Base-by-base conservation (phyloP, 2,797 vertebrate genomes). In the Peromyscus attwateri region DNA sequence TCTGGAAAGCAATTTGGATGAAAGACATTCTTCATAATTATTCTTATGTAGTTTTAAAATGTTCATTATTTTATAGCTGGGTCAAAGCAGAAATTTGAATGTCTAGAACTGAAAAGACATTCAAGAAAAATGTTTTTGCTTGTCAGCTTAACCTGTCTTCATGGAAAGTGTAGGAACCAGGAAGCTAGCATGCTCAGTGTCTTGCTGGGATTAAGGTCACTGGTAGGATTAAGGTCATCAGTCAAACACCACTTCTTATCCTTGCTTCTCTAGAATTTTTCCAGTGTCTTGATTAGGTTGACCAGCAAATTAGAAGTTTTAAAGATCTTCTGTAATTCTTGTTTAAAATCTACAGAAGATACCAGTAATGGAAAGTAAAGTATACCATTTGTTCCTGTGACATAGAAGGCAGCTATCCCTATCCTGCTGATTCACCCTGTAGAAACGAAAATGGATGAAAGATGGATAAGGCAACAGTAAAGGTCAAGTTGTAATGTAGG, bases 31-130 rank as follows among this genome's bases (percentile, higher is more conserved):
- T 60, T 43, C 79, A 34, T 81, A 73, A 23, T 88, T 29, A 37
- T 25, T 93, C 87, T 85, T 52, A 82, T 71, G 85, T 82, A 46
- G 10, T 76, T 95, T 92, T 73, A 16, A 96, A 92, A 49, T 85
- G 37, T 31, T 6, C 13, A 14, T 43, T 82, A 52, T 76, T 92
- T 95, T 91, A 11, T 73, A 34, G 87, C 21, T 70, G 46, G n/a
- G 7, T 93, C 29, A 34, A 57, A 79, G 17, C 55, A 1, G 19
- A 70, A 81, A 29, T 91, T 64, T 91, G 91, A 80, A 91, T 89
- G 89, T 92, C 25, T 87, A 68, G 40, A 94, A 87, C 77, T 92
- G 73, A 49, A 93, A 81, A 89, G 29, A 40, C 17, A 4, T 82
- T 92, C 66, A n/a, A 55, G 66, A 92, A 80, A n/a, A 52, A 6